A percentile compares a stretch with the other conserved stretches of the same genome.
These are phyloP conservation scores for Tragelaphus scriptus DNA, from an alignment of 2,113 vertebrate species.

Conservation along the genomic window DNA sequence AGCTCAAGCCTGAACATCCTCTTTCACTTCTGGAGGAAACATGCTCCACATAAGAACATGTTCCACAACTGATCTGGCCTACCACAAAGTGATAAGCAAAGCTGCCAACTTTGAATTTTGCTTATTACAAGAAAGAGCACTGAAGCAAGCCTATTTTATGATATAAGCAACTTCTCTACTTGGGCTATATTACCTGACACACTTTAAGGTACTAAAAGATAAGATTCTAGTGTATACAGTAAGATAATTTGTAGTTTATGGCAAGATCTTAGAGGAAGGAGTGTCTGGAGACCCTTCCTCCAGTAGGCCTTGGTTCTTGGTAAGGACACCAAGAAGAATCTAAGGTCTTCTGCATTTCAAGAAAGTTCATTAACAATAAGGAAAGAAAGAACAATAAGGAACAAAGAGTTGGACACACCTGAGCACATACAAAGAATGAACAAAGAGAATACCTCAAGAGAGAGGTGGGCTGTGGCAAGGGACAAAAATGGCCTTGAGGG, in stretches of 20 bases:
- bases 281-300: neutral
- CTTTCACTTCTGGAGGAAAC: neutral
- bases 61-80: neutral
- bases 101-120: neutral
- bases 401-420: neutral
- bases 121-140: neutral
- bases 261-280: neutral
- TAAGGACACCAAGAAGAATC: neutral
- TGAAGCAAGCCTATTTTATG: neutral
- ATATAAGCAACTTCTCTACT: neutral
- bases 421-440: neutral
- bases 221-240: neutral
- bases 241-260: neutral
- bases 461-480: neutral
- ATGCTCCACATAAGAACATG: neutral
- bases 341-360: neutral
- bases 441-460: neutral
- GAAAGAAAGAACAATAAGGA: neutral
- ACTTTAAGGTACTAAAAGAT: neutral
- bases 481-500: neutral
- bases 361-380: neutral
- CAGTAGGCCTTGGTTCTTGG: neutral
- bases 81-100: neutral
- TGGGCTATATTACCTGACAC: neutral
- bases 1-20: neutral